phyloP scores from a whole-genome alignment of 2,113 vertebrate species.

The Pituophis catenifer region DNA sequence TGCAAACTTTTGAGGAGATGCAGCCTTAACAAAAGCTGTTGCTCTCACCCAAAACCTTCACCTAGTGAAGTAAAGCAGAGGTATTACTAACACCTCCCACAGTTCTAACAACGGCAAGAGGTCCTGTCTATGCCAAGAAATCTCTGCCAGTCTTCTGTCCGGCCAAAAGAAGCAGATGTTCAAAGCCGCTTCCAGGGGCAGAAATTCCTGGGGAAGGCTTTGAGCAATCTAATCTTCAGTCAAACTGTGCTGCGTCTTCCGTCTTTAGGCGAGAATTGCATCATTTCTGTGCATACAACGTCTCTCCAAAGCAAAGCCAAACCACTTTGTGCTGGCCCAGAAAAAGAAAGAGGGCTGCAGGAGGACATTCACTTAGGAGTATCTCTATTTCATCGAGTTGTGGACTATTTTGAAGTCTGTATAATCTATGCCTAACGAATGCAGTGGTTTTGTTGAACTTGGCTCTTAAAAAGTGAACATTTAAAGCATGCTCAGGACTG shows the following conservation, averaged over 20 bases:
- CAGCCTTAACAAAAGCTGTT: neutral
- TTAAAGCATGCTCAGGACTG: neutral
- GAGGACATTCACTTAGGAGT: neutral
- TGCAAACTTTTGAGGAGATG: neutral
- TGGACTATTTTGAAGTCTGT: neutral
- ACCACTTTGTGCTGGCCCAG: neutral
- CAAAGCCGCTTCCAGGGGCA: neutral
- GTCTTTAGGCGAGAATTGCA: neutral
- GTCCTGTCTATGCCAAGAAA: neutral
- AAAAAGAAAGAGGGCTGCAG: neutral
- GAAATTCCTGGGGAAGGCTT: neutral
- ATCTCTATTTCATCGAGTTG: conserved; percentile 10
- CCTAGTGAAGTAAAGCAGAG: neutral
- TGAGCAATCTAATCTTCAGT: neutral
- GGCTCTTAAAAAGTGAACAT: neutral
- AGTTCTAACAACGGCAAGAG: neutral
- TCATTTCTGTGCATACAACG: neutral
- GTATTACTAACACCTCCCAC: neutral
- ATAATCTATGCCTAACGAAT: neutral
- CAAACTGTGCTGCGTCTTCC: neutral
- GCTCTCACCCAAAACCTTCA: neutral
- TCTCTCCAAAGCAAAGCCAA: neutral
- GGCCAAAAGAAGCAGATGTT: neutral
- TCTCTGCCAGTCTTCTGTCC: neutral
- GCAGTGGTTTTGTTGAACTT: neutral